These are phyloP conservation scores for Turritopsis rubra DNA, from an alignment of 30 jellyfish, hydroid and myxozoan species.

Conservation along the genomic window DNA sequence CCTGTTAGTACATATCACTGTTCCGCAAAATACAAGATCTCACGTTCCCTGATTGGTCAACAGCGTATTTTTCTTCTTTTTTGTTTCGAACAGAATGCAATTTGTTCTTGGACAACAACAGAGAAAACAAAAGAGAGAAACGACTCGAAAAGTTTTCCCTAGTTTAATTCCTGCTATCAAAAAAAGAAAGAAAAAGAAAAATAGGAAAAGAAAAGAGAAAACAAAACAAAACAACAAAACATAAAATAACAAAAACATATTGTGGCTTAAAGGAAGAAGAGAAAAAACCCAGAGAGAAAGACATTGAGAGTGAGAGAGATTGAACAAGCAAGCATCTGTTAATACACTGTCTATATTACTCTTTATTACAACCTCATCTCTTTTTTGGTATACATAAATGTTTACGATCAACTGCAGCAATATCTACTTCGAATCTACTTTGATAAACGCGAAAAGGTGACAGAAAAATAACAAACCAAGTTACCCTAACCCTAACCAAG, in stretches of 20 bases:
- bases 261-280: background rate
- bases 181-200: too few species aligned
- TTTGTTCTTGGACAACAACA: background rate
- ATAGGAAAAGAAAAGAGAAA: background rate
- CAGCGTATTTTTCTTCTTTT: background rate
- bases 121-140: background rate
- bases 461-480: too few species aligned
- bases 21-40: background rate
- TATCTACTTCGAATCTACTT: too few species aligned
- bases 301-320: background rate
- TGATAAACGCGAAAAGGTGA: too few species aligned
- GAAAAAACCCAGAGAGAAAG: background rate
- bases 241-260: background rate
- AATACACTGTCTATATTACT: background rate
- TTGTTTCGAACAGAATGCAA: background rate
- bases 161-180: background rate
- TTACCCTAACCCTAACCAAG: too few species aligned
- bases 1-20: background rate
- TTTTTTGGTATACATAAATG: background rate
- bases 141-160: background rate
- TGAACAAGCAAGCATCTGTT: background rate
- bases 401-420: background rate
- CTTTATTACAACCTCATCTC: too few species aligned
- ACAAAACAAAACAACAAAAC: background rate
- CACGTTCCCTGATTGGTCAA: background rate